Evolutionary conservation across 2,113 vertebrate species (phyloP), one percentile per base, ranked within the genome.

Genomic region (Jacana jacana): DNA sequence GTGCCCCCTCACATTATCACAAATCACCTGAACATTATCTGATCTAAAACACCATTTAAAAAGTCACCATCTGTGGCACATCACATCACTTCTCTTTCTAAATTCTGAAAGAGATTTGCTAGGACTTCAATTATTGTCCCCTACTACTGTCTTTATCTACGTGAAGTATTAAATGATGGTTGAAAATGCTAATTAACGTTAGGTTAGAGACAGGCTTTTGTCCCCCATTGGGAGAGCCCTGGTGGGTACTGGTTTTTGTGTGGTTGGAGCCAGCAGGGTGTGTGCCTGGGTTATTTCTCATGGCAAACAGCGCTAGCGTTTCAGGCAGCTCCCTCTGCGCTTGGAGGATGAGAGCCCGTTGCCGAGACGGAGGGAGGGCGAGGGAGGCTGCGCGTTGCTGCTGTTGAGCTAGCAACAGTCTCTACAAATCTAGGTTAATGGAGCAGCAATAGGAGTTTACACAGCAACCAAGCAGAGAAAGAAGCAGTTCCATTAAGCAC

Each of bases 401-500:
- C 75, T 92, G 37, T 54, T 75, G 35, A 68, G 78, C 68, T 72
- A 61, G 37, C 51, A 73, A 30, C 84, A 83, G n/a, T 63, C 79
- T 86, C 65, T 63, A 18, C 90, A 90, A 61, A 96, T 96, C 35
- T 95, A 81, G 95, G 95, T 95, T 96, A 97, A 95, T 93, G 81
- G 96, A 88, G 80, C 90, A 89, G 90, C 88, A 33, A 6, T n/a
- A 76, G 70, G 82, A 39, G 0, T 61, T 81, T 49, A 37, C 40
- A 31, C 64, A 27, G 91, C 88, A 63, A 65, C 3, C 3, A n/a
- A 83, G 86, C 68, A 78, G 77, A 60, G 64, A 1, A 9, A 61
- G 54, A 13, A 80, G 49, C 79, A 83, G 75, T 18, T 63, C 73
- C 7, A 4, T 64, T 35, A 33, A 65, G 57, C 24, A 35, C 89